phyloP scores from a whole-genome alignment of 2,888 invertebrate species.

The Nymphalis polychloros region DNA sequence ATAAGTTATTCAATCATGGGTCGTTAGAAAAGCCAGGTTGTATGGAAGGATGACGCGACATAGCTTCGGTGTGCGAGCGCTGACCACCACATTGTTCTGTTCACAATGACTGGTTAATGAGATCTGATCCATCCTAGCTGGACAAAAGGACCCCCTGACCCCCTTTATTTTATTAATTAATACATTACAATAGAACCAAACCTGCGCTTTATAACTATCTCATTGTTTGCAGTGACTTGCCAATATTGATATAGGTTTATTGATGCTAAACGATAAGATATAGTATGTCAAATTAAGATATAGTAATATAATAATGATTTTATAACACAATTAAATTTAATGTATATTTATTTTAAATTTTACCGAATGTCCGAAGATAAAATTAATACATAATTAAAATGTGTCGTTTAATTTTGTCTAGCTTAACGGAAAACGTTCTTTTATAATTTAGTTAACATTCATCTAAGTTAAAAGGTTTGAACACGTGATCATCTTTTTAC shows the following conservation, averaged over 20 bases:
- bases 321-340: too few relatives aligned
- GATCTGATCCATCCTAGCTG: conserved; percentile 77
- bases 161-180: conserved; percentile 81
- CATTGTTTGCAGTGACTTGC: conserved; percentile 70
- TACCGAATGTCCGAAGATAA: too few relatives aligned
- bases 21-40: conserved; percentile 33
- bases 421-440: too few relatives aligned
- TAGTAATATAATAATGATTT: conserved; percentile 1
- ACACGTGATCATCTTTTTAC: too few relatives aligned
- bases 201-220: conserved; percentile 74
- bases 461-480: too few relatives aligned
- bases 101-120: conserved; percentile 81
- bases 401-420: too few relatives aligned
- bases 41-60: conserved; percentile 58
- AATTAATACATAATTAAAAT: too few relatives aligned
- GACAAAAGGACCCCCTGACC: conserved; percentile 68
- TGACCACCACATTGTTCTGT: conserved; percentile 62
- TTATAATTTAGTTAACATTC: too few relatives aligned
- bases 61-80: conserved; percentile 51
- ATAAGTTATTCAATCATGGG: conserved; percentile 12
- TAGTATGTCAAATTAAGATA: conserved; percentile 17
- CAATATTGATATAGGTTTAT: conserved; percentile 49
- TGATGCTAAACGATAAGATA: conserved; percentile 40
- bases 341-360: too few relatives aligned
- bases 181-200: conserved; percentile 78